Base-by-base conservation (phyloP, 2,888 invertebrate species). In the Leptopilina myrica region DNA sequence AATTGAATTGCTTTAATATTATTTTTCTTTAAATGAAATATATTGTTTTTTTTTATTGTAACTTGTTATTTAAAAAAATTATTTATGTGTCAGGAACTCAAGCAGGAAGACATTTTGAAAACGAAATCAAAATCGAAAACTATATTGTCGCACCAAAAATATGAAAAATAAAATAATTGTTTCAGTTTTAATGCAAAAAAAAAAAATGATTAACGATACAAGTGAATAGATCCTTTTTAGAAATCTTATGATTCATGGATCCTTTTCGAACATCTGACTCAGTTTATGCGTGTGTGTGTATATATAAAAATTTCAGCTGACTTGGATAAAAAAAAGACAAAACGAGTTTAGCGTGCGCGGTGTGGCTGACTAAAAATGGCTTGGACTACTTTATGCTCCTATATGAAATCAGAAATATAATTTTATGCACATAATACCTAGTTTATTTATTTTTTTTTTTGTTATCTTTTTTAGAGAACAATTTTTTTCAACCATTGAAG, bases 251-350 rank as follows among this genome's bases (percentile, higher is more conserved):
- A 73, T 73, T 73, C 73, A 56, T 56, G 11, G 14, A 33, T 73
- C 56, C 73, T 73, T 73, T 73, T 73, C n/a, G 69, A 73, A 56
- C 53, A 73, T 73, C 73, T 73, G 73, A 73, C 53, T 73, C 73
- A 73, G 11, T 73, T 43, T 43, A 43, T 43, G 8, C 53, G 73
- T 49, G 49, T 11, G 49, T 11, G 12, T 49, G 12, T 49, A 12
- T 15, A n/a, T 8, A 73, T 73, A 73, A 73, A 73, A 73, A n/a
- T 73, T 56, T 56, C 73, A 56, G 53, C 33, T 73, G 14, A 73
- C 56, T 73, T 73, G 56, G 26, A 56, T 73, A n/a, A 33, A 56
- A 33, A 73, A 73, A 73, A 26, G 33, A n/a, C 26, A 33, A 33
- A 56, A 73, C 73, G 73, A 69, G 69, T 73, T 73, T 56, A 73